Conservation (phyloP, 37 sponge, comb jelly and placozoan species). For the Hexactinellida sp. region DNA sequence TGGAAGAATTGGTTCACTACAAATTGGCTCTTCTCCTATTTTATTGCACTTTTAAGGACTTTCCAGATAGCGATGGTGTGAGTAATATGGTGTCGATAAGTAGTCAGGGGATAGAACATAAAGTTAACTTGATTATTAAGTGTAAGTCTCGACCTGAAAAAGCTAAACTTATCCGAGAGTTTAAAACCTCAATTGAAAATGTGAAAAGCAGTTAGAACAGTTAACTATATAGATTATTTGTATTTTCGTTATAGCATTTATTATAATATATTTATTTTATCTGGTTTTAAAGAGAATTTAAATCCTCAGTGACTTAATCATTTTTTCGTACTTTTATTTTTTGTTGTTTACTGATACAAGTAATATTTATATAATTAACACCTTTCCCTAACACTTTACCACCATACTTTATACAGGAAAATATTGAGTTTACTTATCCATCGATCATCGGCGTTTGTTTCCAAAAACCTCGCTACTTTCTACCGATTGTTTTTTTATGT, state of each 20-base stretch:
- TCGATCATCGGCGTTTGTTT: too few relatives aligned
- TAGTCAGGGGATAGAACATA: background rate
- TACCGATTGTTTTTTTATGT: too few relatives aligned
- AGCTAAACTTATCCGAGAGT: background rate
- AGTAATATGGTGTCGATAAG: background rate
- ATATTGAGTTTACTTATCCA: too few relatives aligned
- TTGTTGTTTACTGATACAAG: too few relatives aligned
- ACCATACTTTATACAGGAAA: too few relatives aligned
- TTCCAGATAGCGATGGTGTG: background rate
- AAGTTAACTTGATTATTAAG: background rate
- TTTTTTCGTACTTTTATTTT: too few relatives aligned
- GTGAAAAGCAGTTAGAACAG: background rate
- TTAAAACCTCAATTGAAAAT: background rate
- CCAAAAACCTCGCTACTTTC: too few relatives aligned
- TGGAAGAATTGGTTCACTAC: background rate
- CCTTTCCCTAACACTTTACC: too few relatives aligned
- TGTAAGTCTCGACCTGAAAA: conserved; percentile 3
- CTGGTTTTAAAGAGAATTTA: too few relatives aligned
- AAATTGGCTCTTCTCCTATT: background rate
- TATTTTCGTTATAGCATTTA: background rate
- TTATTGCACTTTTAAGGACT: background rate
- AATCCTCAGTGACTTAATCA: too few relatives aligned
- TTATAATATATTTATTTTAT: too few relatives aligned
- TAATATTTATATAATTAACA: too few relatives aligned
- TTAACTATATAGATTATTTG: background rate